Evolutionary conservation across 2,113 vertebrate species (phyloP).

Genomic region (Physeter macrocephalus): DNA sequence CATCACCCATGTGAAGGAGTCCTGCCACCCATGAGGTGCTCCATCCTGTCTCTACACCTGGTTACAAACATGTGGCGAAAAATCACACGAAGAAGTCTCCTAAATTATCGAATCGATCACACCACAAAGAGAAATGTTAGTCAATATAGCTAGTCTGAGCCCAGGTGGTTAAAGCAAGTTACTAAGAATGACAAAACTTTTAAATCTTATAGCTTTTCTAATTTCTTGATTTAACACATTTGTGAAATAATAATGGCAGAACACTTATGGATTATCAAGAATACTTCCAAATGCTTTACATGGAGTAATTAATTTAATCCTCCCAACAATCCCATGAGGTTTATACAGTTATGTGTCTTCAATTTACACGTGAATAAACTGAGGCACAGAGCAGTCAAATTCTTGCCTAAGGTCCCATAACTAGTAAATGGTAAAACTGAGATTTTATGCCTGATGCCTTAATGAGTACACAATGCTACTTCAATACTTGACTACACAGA

Average conservation of each 20-base stretch:
- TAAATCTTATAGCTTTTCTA: background rate
- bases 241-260: background rate
- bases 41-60: background rate
- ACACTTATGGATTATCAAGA: background rate
- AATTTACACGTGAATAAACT: background rate
- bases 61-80: background rate
- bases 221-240: background rate
- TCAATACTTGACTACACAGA: background rate
- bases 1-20: background rate
- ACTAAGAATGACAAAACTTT: background rate
- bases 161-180: background rate
- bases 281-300: background rate
- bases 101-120: background rate
- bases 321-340: background rate
- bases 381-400: background rate
- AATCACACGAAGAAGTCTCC: background rate
- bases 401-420: background rate
- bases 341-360: background rate
- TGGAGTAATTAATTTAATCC: background rate
- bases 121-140: background rate
- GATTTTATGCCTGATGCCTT: background rate
- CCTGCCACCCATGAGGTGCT: background rate
- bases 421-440: background rate
- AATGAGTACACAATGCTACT: background rate
- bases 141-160: background rate